Conservation (phyloP, 2,797 vertebrate species). For the Bradypus variegatus region DNA sequence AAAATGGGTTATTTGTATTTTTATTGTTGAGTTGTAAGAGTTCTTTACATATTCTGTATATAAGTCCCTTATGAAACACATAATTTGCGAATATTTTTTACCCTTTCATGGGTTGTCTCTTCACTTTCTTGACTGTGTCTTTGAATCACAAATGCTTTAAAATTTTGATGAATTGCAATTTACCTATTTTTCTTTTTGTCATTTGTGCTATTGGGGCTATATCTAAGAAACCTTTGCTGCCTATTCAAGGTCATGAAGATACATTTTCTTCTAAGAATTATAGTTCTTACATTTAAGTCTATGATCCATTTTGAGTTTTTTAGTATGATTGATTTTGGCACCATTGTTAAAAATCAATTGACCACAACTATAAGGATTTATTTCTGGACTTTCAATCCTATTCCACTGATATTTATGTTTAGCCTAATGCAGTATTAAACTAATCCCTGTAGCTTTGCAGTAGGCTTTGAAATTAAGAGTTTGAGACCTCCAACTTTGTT, state of each 20-base stretch:
- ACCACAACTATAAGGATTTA: not conserved
- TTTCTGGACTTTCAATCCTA: not conserved
- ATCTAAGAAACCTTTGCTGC: not conserved
- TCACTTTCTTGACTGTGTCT: not conserved
- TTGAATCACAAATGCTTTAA: not conserved
- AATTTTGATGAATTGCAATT: not conserved
- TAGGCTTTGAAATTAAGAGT: not conserved
- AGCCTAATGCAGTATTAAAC: not conserved
- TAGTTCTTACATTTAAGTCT: not conserved
- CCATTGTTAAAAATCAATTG: not conserved
- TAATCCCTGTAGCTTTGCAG: not conserved
- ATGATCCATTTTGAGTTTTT: not conserved
- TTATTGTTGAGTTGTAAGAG: no score
- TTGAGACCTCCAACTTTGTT: not conserved
- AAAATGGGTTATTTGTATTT: no score
- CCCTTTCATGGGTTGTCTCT: not conserved
- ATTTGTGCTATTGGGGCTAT: not conserved
- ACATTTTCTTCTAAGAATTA: not conserved
- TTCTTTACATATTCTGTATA: no score
- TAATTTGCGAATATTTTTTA: not conserved
- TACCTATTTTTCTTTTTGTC: not conserved
- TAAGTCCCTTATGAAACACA: not conserved
- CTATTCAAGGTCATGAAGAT: not conserved
- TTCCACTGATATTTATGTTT: not conserved
- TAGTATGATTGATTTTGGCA: not conserved